Evolutionary conservation across 2,888 invertebrate genomes (phyloP).

Genomic region (Hartigia nigra): DNA sequence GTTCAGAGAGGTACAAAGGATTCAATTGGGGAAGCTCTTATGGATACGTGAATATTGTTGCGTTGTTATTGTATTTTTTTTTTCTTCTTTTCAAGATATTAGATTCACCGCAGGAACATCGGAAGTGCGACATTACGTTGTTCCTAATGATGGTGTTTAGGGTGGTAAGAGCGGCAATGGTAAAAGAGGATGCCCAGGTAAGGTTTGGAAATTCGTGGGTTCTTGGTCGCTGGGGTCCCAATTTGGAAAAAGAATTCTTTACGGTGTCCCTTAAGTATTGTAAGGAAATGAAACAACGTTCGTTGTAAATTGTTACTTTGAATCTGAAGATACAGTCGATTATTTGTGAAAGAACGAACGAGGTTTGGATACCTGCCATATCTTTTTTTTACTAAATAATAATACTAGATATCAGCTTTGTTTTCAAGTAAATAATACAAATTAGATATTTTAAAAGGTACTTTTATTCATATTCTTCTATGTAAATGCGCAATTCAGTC

Average conservation of each 20-base stretch:
- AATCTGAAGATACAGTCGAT: background rate
- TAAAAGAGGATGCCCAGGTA: slow-evolving; percentile 8
- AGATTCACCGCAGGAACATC: background rate
- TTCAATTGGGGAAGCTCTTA: background rate
- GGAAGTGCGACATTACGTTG: slow-evolving; percentile 8
- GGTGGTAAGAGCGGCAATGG: slow-evolving; percentile 4
- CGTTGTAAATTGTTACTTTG: background rate
- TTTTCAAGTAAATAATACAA: background rate
- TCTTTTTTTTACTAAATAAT: too few relatives aligned
- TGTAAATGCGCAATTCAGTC: slow-evolving; percentile 15
- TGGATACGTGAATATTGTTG: background rate
- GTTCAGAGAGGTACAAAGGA: background rate
- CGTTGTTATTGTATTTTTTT: background rate
- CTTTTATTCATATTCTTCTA: background rate
- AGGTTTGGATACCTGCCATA: background rate
- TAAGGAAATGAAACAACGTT: background rate
- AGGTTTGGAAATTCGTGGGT: slow-evolving; percentile 7
- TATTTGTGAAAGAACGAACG: too few relatives aligned
- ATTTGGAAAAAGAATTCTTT: slow-evolving; percentile 3
- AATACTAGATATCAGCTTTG: background rate
- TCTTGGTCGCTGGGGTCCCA: background rate
- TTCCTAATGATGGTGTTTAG: slow-evolving; percentile 10
- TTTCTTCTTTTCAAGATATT: background rate
- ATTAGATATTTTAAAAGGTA: background rate
- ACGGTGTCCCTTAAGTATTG: background rate